Evolutionary conservation across 1,140 invertebrate species (phyloP), one percentile per base, ranked within the genome.

Genomic region (Temnothorax nylanderi): DNA sequence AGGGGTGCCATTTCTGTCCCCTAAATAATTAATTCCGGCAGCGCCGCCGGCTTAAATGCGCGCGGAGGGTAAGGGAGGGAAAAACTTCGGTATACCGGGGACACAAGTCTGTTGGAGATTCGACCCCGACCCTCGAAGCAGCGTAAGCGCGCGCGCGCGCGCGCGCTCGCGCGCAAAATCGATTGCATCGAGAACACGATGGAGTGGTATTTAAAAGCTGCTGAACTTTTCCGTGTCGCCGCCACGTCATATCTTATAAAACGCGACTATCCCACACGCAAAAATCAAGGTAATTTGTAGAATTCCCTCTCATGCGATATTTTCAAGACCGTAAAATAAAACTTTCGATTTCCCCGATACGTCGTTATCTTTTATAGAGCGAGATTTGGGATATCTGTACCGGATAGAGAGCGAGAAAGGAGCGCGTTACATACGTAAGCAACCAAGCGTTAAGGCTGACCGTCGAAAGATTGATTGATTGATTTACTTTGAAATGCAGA

Each of bases 11-110:
- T 95, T 95, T 95, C 94, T 94, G 92, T 94, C 94, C 94, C 94
- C 94, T 95, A 95, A 94, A 95, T 95, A 95, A 94, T 95, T 95
- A 95, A 95, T 94, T 94, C 94, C 94, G 93, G 92, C 93, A 94
- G 92, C 91, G 92, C 93, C 93, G 93, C 88, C 92, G 92, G 93
- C 94, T 94, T 94, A 93, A 94, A 92, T 92, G 93, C 92, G 90
- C 87, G 26, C 89, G 90, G 78, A 84, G 84, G 49, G 41, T 78
- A 72, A 84, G 69, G 78, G 90, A 87, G 58, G 86, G 80, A 62
- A 86, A 91, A 91, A 91, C 87, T 91, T 91, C 54, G 82, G 88
- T 88, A 80, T 84, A 64, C 85, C 85, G 64, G 86, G 88, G 88
- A 89, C 90, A 86, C 89, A 81, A 87, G 88, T 87, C 88, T 86